Evolutionary conservation across 2,797 vertebrate species (phyloP).

Genomic region (Percopsis omiscomaycus): DNA sequence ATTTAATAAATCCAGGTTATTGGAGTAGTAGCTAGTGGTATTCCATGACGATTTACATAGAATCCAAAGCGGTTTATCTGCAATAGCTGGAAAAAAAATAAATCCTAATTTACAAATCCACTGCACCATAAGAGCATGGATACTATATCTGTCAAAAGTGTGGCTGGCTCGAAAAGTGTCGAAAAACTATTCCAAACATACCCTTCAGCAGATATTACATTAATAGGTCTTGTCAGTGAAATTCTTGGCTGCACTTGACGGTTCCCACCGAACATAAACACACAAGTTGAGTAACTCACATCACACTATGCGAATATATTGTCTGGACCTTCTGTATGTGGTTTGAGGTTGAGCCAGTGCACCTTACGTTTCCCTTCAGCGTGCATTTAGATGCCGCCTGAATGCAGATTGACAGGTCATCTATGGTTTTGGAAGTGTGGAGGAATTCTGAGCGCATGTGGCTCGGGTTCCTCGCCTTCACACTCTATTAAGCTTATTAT

Average conservation of each 20-base stretch:
- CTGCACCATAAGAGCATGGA: neutral
- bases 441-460: constrained; percentile 24
- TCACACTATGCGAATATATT: constrained; percentile 19
- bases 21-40: constrained; percentile 25
- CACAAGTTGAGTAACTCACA: constrained; percentile 1
- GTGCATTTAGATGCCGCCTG: constrained; percentile 30
- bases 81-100: constrained; percentile 17
- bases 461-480: constrained; percentile 36
- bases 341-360: constrained; percentile 24
- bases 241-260: constrained; percentile 11
- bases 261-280: constrained; percentile 27
- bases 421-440: constrained; percentile 20
- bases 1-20: constrained; percentile 29
- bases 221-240: constrained; percentile 17
- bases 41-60: constrained; percentile 11
- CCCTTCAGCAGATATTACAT: constrained; percentile 19
- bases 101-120: too few species aligned
- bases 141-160: constrained; percentile 10
- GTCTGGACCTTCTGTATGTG: constrained; percentile 12
- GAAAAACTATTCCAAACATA: constrained; percentile 14
- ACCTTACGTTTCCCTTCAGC: constrained; percentile 32
- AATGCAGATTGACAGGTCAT: constrained; percentile 33
- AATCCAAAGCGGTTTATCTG: constrained; percentile 29
- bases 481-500: constrained; percentile 49
- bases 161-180: constrained; percentile 11